Evolutionary conservation across 2,888 invertebrate genomes (phyloP).

Genomic region (Amiota minor): DNA sequence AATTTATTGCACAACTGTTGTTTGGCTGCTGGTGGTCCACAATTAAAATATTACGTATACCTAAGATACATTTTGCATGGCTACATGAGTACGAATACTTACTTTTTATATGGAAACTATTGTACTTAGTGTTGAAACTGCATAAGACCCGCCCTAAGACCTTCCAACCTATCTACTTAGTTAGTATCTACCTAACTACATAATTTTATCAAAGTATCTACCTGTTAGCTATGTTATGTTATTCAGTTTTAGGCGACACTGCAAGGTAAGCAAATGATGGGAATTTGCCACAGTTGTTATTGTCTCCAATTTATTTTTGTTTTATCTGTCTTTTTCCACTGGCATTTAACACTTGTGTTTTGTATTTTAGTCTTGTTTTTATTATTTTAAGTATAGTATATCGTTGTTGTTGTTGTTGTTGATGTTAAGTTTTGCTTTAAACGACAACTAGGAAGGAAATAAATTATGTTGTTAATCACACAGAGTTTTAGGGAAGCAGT

Average conservation of each 20-base stretch:
- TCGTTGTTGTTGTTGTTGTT: constrained; percentile 3
- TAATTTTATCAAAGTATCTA: too few relatives aligned
- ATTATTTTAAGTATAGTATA: not conserved
- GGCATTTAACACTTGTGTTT: constrained; percentile 47
- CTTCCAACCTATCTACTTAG: too few relatives aligned
- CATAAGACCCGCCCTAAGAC: too few relatives aligned
- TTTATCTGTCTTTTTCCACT: constrained; percentile 33
- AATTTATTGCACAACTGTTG: constrained; percentile 38
- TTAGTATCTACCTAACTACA: too few relatives aligned
- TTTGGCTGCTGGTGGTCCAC: constrained; percentile 40
- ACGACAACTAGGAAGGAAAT: constrained; percentile 64
- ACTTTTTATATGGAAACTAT: too few relatives aligned
- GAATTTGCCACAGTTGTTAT: constrained; percentile 50
- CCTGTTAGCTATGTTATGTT: not conserved
- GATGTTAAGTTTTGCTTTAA: constrained; percentile 43
- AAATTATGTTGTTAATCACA: constrained; percentile 54
- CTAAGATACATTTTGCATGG: too few relatives aligned
- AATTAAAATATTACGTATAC: constrained; percentile 65
- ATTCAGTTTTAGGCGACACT: constrained; percentile 2
- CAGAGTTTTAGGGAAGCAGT: constrained; percentile 42
- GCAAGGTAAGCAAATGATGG: constrained; percentile 10
- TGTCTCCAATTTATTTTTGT: not conserved
- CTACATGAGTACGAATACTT: too few relatives aligned
- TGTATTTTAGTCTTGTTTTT: constrained; percentile 36
- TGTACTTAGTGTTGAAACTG: too few relatives aligned